These are phyloP conservation scores for Podiceps cristatus DNA, from an alignment of 2,113 vertebrate genomes.

Conservation along the genomic window DNA sequence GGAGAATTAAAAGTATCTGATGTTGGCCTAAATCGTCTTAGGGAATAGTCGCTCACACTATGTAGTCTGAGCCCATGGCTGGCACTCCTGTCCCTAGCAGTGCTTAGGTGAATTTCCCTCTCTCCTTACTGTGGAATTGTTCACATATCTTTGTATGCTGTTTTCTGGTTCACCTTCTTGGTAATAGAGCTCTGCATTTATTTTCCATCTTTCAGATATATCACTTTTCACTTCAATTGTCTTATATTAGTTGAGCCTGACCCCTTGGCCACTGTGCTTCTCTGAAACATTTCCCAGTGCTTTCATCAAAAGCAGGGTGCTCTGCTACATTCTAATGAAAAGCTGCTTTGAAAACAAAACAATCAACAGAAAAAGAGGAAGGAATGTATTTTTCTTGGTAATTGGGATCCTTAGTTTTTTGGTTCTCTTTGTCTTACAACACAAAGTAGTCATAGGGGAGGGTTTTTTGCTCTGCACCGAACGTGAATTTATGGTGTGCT, in stretches of 20 bases:
- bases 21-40: background rate
- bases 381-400: background rate
- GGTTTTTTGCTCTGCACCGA: background rate
- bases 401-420: background rate
- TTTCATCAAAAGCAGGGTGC: slow-evolving; percentile 14
- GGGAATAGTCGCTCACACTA: background rate
- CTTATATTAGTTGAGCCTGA: slow-evolving; percentile 26
- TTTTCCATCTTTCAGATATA: slow-evolving; percentile 2
- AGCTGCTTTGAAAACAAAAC: background rate
- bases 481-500: background rate
- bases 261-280: slow-evolving; percentile 16
- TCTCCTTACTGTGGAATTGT: background rate
- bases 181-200: background rate
- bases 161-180: background rate
- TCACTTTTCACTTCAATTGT: background rate
- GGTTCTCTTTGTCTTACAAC: background rate
- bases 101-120: background rate
- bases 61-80: background rate
- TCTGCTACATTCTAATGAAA: slow-evolving; percentile 35
- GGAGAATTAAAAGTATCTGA: background rate
- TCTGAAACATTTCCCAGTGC: slow-evolving; percentile 26
- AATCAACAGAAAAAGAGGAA: background rate
- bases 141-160: background rate
- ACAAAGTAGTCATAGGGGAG: background rate
- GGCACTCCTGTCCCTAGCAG: background rate